Percentiles rank a stretch among this genome's conserved stretches.
Conservation (phyloP, 2,888 invertebrate species). For the Rhopalosiphum nymphaeae region DNA sequence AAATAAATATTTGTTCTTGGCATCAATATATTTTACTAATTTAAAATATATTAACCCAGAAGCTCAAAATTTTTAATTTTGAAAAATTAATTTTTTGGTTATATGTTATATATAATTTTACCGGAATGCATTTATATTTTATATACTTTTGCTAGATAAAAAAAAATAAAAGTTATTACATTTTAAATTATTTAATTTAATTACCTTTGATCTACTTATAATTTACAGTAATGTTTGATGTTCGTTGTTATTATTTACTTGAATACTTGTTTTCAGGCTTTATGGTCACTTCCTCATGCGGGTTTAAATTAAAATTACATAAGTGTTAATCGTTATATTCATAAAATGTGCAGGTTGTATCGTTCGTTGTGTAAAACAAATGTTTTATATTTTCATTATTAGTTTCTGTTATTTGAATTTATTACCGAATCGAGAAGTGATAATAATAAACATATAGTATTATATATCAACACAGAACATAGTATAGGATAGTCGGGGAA, state of each 20-base stretch:
- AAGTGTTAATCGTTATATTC: not conserved
- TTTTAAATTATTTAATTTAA: not conserved
- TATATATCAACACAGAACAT: not conserved
- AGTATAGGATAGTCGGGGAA: not conserved
- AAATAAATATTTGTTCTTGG: not conserved
- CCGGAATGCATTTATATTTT: not conserved
- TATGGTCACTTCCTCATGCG: slow-evolving; percentile 7
- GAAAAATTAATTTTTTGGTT: not conserved
- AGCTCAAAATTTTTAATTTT: not conserved
- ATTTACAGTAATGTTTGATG: not conserved
- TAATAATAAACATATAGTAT: not conserved
- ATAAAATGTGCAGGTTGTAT: not conserved
- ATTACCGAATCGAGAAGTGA: not conserved
- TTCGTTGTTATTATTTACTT: not conserved
- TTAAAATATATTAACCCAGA: not conserved
- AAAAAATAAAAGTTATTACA: not conserved
- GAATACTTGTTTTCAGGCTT: not conserved
- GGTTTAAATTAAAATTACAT: not conserved
- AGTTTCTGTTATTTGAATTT: not conserved
- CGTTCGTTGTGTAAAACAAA: not conserved
- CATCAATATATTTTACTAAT: not conserved
- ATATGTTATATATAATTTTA: not conserved
- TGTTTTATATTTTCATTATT: not conserved
- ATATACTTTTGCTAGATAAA: not conserved
- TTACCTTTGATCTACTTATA: not conserved